Evolutionary conservation across 2,888 invertebrate genomes (phyloP), one percentile per base, ranked within the genome.

Genomic region (Phorcus lineatus): DNA sequence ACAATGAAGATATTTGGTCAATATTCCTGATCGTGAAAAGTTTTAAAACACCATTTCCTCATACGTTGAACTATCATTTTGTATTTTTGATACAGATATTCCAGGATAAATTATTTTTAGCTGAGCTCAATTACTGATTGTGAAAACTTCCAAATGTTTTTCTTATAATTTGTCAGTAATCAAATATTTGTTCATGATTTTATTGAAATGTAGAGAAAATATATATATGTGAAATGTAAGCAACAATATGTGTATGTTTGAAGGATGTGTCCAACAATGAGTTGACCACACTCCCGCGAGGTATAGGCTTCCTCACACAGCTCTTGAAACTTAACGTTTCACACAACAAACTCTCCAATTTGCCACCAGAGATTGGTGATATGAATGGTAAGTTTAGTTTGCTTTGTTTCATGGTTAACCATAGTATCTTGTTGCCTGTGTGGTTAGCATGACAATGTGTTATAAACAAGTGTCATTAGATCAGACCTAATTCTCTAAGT

Each of bases 321-420:
- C 87, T 93, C 76, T 85, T 90, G 55, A 91, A 89, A 70, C 82
- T 93, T 3, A 93, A 93, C 85, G 82, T 92, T 4, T 91, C 93
- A 75, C 85, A 91, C 79, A 92, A 93, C 84, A 94, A 95, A 89
- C 93, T 98, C 93, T 94, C 94, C 86, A 93, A 93, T 83, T 93
- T 98, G 91, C 97, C 97, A 53, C 95, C 96, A 86, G 97, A 97
- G 89, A 95, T 97, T 17, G 90, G 91, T 53, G 85, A 95, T 84
- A 93, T 97, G 88, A 94, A 94, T 17, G 96, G 91, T 91, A 80
- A 80, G 86, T 70, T 4, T 67, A 16, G n/a, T n/a, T n/a, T 36
- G 7, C 54, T 19, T 4, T 16, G 16, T 7, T 47, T 74, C 22
- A 6, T 19, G 4, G 19, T 13, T 24, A 55, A 57, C 36, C 74